Conservation (phyloP, 2,888 invertebrate species). For the Chironomus riparius region DNA sequence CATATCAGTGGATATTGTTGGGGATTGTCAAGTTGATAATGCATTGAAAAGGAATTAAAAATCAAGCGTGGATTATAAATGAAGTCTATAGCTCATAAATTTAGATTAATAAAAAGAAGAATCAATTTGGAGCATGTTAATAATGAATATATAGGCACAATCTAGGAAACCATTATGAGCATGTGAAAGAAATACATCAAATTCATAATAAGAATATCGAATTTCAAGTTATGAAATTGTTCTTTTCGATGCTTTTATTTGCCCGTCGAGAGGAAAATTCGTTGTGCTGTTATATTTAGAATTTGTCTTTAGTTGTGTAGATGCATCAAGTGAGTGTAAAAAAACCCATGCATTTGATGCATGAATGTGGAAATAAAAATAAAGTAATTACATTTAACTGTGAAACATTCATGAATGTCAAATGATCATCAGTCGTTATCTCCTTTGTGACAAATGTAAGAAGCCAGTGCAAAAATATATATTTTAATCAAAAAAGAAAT, state of each 20-base stretch:
- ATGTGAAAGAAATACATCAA: background rate
- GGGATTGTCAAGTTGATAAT: background rate
- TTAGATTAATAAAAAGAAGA: background rate
- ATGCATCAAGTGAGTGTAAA: background rate
- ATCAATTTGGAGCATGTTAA: background rate
- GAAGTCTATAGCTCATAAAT: background rate
- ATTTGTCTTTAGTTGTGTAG: no score
- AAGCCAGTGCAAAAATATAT: background rate
- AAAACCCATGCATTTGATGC: background rate
- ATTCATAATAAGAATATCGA: background rate
- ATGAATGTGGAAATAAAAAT: background rate
- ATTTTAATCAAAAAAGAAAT: background rate
- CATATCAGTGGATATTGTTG: background rate
- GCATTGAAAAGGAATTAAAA: background rate
- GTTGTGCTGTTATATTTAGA: no score
- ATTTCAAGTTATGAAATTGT: no score
- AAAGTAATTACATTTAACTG: no score
- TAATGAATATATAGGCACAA: background rate
- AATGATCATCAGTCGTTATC: background rate
- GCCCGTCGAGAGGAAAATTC: no score
- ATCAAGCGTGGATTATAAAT: constrained; percentile 7
- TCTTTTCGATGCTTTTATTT: no score
- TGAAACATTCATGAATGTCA: background rate
- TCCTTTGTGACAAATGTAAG: background rate
- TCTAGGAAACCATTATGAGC: background rate